phyloP scores from a whole-genome alignment of 2,888 invertebrate species.

The Cheilosia soror region DNA sequence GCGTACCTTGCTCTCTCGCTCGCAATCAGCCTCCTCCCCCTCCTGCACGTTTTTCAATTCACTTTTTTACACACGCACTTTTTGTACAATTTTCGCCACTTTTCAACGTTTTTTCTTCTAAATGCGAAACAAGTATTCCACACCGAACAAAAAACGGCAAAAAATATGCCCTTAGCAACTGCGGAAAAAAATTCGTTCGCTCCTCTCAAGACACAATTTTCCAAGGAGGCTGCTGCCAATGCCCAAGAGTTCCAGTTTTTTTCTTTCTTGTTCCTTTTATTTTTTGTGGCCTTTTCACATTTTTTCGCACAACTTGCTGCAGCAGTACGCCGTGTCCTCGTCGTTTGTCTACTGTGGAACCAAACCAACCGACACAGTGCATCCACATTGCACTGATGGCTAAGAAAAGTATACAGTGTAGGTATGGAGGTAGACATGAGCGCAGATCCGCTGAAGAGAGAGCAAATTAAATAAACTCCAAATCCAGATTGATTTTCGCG shows the following conservation, averaged over 20 bases:
- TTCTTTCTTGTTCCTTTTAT: constrained; percentile 1
- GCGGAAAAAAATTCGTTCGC: constrained; percentile 39
- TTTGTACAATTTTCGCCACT: constrained; percentile 66
- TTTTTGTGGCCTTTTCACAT: constrained; percentile 35
- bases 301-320: constrained; percentile 56
- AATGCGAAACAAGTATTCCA: constrained; percentile 64
- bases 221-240: constrained; percentile 55
- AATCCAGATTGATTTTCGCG: constrained; percentile 74
- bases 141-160: constrained; percentile 27
- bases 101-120: constrained; percentile 47
- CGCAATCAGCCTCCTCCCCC: neutral
- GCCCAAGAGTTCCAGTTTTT: constrained; percentile 38
- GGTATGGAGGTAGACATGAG: constrained; percentile 11
- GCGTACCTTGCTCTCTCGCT: constrained; percentile 10
- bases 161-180: constrained; percentile 71
- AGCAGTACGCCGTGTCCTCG: constrained; percentile 52
- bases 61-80: constrained; percentile 60
- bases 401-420: constrained; percentile 28
- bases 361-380: constrained; percentile 53
- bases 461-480: constrained; percentile 64
- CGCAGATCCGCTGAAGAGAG: constrained; percentile 19
- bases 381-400: constrained; percentile 63
- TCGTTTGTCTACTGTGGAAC: constrained; percentile 49
- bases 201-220: constrained; percentile 68
- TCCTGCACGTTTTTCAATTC: constrained; percentile 17